These are phyloP conservation scores for Emys orbicularis DNA, from an alignment of 2,797 vertebrate genomes.

Conservation along the genomic window DNA sequence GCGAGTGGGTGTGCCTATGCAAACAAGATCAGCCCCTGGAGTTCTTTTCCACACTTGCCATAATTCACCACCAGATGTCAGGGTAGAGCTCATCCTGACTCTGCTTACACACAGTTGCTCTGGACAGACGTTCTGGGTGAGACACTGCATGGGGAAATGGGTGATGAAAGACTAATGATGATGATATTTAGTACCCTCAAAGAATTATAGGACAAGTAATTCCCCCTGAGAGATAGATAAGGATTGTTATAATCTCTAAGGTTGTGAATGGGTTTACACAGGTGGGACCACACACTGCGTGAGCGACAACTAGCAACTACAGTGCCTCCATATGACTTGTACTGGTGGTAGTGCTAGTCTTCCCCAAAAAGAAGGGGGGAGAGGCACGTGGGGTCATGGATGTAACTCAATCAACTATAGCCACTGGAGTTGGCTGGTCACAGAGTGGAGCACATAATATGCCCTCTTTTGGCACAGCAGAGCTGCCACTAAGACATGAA, in stretches of 20 bases:
- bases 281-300: accelerated
- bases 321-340: neutral
- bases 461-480: neutral
- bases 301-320: neutral
- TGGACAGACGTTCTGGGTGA: neutral
- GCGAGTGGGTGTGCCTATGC: too few relatives aligned
- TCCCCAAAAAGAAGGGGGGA: neutral
- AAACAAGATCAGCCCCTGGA: too few relatives aligned
- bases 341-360: neutral
- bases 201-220: neutral
- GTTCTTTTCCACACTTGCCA: too few relatives aligned
- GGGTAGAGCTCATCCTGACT: too few relatives aligned
- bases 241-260: neutral
- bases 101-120: neutral
- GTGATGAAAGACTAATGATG: neutral
- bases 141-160: neutral
- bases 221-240: neutral
- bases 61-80: too few relatives aligned
- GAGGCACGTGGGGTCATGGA: too few relatives aligned
- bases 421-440: neutral
- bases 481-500: neutral
- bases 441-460: neutral
- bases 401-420: too few relatives aligned
- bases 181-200: too few relatives aligned
- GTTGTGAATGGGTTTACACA: neutral